Evolutionary conservation across 2,888 invertebrate genomes (phyloP).

Genomic region (Nezara viridula): DNA sequence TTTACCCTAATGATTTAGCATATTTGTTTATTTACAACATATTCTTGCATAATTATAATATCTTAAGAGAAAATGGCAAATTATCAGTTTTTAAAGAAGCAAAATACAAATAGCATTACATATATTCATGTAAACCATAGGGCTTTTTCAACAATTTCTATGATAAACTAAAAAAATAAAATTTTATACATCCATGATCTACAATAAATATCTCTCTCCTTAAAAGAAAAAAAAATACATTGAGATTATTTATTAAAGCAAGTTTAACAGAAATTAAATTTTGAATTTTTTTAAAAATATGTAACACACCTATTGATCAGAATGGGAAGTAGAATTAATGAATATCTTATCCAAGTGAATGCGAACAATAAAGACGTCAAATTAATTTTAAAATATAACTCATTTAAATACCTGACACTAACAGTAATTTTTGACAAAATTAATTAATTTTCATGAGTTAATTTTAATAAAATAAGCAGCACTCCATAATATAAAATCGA

Average conservation of each 20-base stretch:
- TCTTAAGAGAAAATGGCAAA: no score
- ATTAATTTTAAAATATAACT: not conserved
- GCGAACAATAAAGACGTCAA: no score
- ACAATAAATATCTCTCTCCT: no score
- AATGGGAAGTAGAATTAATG: no score
- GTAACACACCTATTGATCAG: not conserved
- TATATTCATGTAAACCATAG: not conserved
- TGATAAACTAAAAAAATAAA: not conserved
- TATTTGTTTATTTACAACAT: not conserved
- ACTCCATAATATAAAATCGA: no score
- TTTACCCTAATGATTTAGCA: not conserved
- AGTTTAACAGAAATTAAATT: no score
- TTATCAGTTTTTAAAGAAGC: not conserved
- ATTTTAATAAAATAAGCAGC: no score
- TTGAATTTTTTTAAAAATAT: no score
- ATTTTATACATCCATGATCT: no score
- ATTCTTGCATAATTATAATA: not conserved
- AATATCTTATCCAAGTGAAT: no score
- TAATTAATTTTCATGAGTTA: no score
- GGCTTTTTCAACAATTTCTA: not conserved
- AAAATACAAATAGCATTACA: not conserved
- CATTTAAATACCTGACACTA: not conserved
- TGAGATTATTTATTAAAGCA: not conserved
- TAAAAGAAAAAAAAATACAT: no score
- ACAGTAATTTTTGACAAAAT: not conserved